Evolutionary conservation across 2,888 invertebrate genomes (phyloP).

Genomic region (Synergus gifuensis): DNA sequence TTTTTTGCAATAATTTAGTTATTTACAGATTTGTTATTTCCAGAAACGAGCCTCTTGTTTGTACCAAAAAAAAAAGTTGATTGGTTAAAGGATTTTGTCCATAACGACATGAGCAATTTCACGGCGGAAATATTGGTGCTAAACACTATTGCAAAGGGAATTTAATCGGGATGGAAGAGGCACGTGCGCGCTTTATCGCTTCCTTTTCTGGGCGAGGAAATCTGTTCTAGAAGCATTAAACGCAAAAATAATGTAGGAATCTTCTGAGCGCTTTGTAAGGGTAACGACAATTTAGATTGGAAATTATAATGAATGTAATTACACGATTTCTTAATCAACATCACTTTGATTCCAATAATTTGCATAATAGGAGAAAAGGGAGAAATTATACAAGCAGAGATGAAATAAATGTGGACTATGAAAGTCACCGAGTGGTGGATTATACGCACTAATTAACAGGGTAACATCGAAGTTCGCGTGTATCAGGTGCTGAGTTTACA

Average conservation of each 20-base stretch:
- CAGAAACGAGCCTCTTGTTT: neutral
- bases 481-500: slow-evolving; percentile 54
- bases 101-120: slow-evolving; percentile 54
- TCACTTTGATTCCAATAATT: neutral
- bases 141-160: slow-evolving; percentile 54
- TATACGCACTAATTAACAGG: slow-evolving; percentile 54
- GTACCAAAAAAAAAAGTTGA: neutral
- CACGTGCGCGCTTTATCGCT: slow-evolving; percentile 55
- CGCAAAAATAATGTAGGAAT: slow-evolving; percentile 28
- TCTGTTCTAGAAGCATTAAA: slow-evolving; percentile 56
- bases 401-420: neutral
- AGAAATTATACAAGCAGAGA: neutral
- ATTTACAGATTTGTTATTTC: neutral
- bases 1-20: too few species aligned
- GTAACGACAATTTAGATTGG: slow-evolving; percentile 13
- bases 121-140: slow-evolving; percentile 58
- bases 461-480: slow-evolving; percentile 52
- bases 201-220: slow-evolving; percentile 54
- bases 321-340: neutral
- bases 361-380: neutral
- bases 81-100: slow-evolving; percentile 48
- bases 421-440: slow-evolving; percentile 39
- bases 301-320: neutral
- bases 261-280: neutral
- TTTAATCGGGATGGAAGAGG: slow-evolving; percentile 52